These are phyloP conservation scores for Tadarida brasiliensis DNA, from an alignment of 2,797 vertebrate genomes.

Conservation along the genomic window DNA sequence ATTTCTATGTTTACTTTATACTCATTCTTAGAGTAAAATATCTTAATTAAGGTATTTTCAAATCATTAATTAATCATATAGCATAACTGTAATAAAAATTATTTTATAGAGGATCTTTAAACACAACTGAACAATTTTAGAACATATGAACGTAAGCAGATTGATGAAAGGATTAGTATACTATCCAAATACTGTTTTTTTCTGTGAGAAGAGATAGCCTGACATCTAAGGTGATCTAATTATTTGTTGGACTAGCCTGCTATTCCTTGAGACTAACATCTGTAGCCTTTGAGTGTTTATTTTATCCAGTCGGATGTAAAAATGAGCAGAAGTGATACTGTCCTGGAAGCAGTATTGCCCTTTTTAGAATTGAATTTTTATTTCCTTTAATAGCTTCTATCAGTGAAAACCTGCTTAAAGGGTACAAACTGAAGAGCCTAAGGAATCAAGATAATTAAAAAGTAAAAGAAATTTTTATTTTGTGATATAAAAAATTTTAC, in stretches of 20 bases:
- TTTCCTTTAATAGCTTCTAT: slow-evolving; percentile 13
- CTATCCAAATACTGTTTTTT: not conserved
- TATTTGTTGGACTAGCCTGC: not conserved
- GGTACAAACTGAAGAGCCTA: not conserved
- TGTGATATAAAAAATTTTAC: slow-evolving; percentile 67
- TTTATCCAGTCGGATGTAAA: not conserved
- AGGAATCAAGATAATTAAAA: slow-evolving; percentile 30
- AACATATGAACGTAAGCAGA: not conserved
- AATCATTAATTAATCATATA: slow-evolving; percentile 2
- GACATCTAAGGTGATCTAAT: not conserved
- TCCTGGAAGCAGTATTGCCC: not conserved
- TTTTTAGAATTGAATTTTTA: not conserved
- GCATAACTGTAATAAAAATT: not conserved
- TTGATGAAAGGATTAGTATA: not conserved
- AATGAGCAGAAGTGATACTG: not conserved
- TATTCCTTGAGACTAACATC: not conserved
- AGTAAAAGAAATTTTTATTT: not conserved
- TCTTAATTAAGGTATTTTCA: slow-evolving; percentile 15
- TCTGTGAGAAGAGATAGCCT: slow-evolving; percentile 10
- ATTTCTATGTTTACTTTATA: slow-evolving; percentile 18
- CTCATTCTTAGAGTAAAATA: not conserved
- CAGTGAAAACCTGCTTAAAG: not conserved
- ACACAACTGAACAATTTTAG: slow-evolving; percentile 45
- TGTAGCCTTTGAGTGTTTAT: not conserved
- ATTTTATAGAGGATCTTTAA: not conserved